These are phyloP conservation scores for Perizoma affinitatum DNA, from an alignment of 2,888 invertebrate species.

Conservation along the genomic window DNA sequence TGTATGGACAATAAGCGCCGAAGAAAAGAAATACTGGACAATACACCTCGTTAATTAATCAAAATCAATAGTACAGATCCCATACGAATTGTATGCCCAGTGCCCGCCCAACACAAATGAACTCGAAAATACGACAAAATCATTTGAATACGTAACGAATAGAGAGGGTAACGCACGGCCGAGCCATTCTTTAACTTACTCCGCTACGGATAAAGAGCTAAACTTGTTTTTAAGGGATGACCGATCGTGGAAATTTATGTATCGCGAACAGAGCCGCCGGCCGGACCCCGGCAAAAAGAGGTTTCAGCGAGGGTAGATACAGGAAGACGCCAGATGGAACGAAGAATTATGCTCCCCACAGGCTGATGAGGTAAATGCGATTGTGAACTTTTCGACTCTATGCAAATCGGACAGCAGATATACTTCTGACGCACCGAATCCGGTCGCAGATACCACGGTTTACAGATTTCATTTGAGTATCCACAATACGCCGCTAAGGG, in stretches of 20 bases:
- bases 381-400: slow-evolving; percentile 81
- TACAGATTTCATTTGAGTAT: slow-evolving; percentile 63
- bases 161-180: slow-evolving; percentile 73
- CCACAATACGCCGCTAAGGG: slow-evolving; percentile 50
- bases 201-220: slow-evolving; percentile 80
- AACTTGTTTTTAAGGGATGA: slow-evolving; percentile 85
- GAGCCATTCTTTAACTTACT: slow-evolving; percentile 80
- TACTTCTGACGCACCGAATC: slow-evolving; percentile 60
- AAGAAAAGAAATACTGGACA: slow-evolving; percentile 32
- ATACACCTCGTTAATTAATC: slow-evolving; percentile 60
- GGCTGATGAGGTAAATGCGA: slow-evolving; percentile 83
- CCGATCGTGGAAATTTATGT: slow-evolving; percentile 84
- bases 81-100: slow-evolving; percentile 61
- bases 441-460: slow-evolving; percentile 53
- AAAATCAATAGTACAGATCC: slow-evolving; percentile 55
- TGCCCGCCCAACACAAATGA: slow-evolving; percentile 68
- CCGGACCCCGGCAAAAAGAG: slow-evolving; percentile 75
- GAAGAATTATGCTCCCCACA: slow-evolving; percentile 81
- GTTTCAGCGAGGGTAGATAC: slow-evolving; percentile 70
- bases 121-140: slow-evolving; percentile 78
- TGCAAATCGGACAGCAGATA: slow-evolving; percentile 79
- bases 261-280: slow-evolving; percentile 80
- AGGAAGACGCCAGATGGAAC: slow-evolving; percentile 81
- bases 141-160: slow-evolving; percentile 83
- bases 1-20: slow-evolving; percentile 11